Percentiles rank a stretch among this genome's conserved stretches.
Evolutionary conservation across 2,797 vertebrate species (phyloP).

Genomic region (Megalops cyprinoides): DNA sequence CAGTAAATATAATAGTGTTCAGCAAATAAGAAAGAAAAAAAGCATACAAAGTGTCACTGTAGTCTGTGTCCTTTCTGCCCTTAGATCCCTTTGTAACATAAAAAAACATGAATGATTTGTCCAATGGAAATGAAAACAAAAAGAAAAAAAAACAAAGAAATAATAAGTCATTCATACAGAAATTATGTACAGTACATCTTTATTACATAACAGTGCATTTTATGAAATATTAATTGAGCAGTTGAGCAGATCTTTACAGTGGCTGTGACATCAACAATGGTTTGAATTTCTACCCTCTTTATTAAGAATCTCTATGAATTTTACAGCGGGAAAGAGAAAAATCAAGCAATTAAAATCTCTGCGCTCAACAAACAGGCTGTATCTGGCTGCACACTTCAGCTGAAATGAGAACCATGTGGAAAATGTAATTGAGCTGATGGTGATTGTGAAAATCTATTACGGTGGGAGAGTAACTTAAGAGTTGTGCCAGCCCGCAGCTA

Average conservation of each 20-base stretch:
- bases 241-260: not conserved
- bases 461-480: conserved; percentile 46
- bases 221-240: not conserved
- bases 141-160: too few species aligned
- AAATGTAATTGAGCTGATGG: conserved; percentile 47
- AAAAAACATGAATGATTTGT: too few species aligned
- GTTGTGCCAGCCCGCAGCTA: conserved; percentile 44
- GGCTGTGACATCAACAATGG: conserved; percentile 32
- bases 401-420: conserved; percentile 49
- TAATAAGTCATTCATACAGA: too few species aligned
- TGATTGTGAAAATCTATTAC: conserved; percentile 52
- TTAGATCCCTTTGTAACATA: too few species aligned
- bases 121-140: too few species aligned
- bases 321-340: conserved; percentile 11
- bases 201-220: too few species aligned
- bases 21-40: too few species aligned
- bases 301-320: not conserved
- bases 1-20: too few species aligned
- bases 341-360: conserved; percentile 13
- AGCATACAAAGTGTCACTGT: too few species aligned
- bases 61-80: too few species aligned
- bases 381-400: conserved; percentile 48
- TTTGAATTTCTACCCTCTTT: not conserved
- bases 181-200: too few species aligned
- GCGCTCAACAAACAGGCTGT: conserved; percentile 27